Conservation (phyloP, 1,140 invertebrate genomes). For the Leptinotarsa undecemlineata region DNA sequence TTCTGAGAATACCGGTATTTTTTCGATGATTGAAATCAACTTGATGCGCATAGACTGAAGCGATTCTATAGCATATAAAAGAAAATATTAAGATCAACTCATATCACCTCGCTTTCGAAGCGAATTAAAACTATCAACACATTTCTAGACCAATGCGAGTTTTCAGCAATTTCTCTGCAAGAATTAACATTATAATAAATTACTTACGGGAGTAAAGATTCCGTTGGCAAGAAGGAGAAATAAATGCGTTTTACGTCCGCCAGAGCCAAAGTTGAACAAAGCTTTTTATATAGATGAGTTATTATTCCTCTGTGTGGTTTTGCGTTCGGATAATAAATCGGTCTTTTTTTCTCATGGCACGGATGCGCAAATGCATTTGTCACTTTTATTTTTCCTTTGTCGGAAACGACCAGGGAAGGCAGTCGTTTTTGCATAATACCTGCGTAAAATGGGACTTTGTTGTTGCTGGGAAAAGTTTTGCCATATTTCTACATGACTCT, state of each 20-base stretch:
- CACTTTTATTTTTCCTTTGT: slow-evolving; percentile 40
- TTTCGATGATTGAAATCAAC: no score
- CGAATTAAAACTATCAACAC: not conserved
- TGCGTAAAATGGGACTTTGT: slow-evolving; percentile 16
- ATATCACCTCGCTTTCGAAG: not conserved
- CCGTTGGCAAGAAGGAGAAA: slow-evolving; percentile 4
- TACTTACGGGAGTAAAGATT: not conserved
- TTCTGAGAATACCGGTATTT: no score
- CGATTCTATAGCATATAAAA: no score
- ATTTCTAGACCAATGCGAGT: not conserved
- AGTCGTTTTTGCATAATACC: slow-evolving; percentile 35
- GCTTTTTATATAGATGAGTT: slow-evolving; percentile 41
- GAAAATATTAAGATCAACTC: no score
- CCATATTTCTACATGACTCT: not conserved
- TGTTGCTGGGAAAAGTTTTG: not conserved
- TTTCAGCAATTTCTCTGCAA: not conserved
- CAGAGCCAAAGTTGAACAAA: slow-evolving; percentile 34
- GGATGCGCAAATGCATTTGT: slow-evolving; percentile 43
- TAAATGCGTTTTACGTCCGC: not conserved
- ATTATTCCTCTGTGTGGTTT: slow-evolving; percentile 38
- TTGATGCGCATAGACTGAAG: no score
- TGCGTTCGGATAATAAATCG: slow-evolving; percentile 45
- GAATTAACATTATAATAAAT: slow-evolving; percentile 6
- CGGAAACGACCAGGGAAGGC: not conserved
- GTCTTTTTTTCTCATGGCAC: slow-evolving; percentile 31